Evolutionary conservation across 2,797 vertebrate genomes (phyloP), one percentile per base, ranked within the genome.

Genomic region (Sandelia bainsii): DNA sequence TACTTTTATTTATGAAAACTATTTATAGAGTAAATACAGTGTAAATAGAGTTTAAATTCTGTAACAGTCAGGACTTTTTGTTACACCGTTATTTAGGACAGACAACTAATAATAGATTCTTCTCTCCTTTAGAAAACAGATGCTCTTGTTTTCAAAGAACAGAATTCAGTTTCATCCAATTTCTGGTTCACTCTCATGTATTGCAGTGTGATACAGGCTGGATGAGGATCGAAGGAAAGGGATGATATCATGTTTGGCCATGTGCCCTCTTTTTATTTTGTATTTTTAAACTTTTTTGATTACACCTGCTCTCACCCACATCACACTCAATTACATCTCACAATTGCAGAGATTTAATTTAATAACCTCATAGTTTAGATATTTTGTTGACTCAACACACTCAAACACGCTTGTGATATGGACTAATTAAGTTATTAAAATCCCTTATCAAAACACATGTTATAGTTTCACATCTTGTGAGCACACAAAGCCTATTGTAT

Each of bases 281-380:
- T 19, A 40, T 69, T 42, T 32, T 45, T 37, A 52, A 8, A 10
- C 1, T 1, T 27, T 51, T 45, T 49, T 3, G 32, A 65, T 53
- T 16, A 25, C 65, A 69, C 45, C 19, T 20, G 20, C 59, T 23
- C 44, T 44, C 57, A 23, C 20, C 12, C 44, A 34, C 1, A 39
- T 53, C 13, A 34, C 2, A 44, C 19, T 46, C 37, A 56, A 32
- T 68, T 68, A 40, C 49, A 78, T 62, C n/a, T 66, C 9, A 6
- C 16, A 20, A 75, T 62, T 27, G 66, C 39, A 29, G 22, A 16
- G 17, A 53, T 69, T 66, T 44, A 62, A 71, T 52, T 75, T 44
- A 45, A 75, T 58, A 52, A 62, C 29, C 39, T 53, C 32, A 12
- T 20, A 40, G 32, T 34, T 14, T 13, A 6, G 16, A 17, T 42